Base-by-base conservation (phyloP, 2,888 invertebrate genomes). In the Agrypnus murinus region DNA sequence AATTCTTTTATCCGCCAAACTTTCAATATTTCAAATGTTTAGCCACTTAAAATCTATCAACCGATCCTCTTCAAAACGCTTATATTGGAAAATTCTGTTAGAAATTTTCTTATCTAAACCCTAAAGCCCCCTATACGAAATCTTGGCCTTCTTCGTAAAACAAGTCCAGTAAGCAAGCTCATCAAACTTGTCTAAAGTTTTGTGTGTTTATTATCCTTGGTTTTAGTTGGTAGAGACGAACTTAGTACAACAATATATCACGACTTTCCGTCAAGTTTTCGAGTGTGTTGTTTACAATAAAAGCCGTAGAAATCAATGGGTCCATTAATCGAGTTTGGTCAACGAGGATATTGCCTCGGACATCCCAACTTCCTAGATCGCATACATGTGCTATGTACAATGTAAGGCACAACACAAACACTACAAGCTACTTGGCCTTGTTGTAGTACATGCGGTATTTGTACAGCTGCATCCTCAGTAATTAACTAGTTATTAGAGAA, bases 201-300 rank as follows among this genome's bases (percentile, higher is more conserved):
- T 57, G 50, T 57, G 55, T 64, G 69, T 69, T 69, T 63, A 69
- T 69, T 69, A 69, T 69, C 69, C 64, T 64, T 45, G 64, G 64
- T 69, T 69, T 69, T 63, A 63, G 57, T 64, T 64, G 15, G 63
- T 69, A 64, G 58, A 64, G 58, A 64, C 64, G 46, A 64, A 69
- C 58, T 69, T 58, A 57, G 31, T 69, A 69, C 55, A 63, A 69
- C 69, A 69, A 69, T 69, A 64, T 69, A 69, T 69, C 69, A 73
- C 73, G 69, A 71, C 66, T 64, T 59, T 53, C 25, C 69, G 63
- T 69, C 69, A 65, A 75, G 50, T 57, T 71, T 70, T 60, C 62
- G 43, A 71, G 70, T 65, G 62, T 63, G 65, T 69, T 74, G 72
- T 74, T 74, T 74, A 69, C 65, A 65, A 72, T 69, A 72, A 69